A percentile compares a stretch with the other conserved stretches of the same genome.
Evolutionary conservation across 2,797 vertebrate species (phyloP).

Genomic region (Malurus leucopterus): DNA sequence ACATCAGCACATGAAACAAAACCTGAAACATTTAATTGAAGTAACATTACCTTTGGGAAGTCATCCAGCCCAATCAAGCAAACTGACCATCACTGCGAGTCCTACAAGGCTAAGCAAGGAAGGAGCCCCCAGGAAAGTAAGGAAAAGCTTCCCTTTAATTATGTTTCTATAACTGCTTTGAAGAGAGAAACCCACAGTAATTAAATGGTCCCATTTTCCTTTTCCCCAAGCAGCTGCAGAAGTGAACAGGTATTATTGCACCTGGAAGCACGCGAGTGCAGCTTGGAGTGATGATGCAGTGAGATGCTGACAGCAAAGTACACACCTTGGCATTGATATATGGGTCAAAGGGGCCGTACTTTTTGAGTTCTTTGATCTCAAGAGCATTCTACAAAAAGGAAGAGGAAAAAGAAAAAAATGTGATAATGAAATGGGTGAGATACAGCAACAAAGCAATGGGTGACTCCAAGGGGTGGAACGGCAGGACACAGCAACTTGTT

Average conservation of each 20-base stretch:
- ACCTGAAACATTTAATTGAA: constrained; percentile 15
- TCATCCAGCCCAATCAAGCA: constrained; percentile 49
- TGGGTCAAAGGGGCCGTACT: constrained; percentile 99
- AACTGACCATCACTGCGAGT: constrained; percentile 48
- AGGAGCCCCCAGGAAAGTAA: constrained; percentile 46
- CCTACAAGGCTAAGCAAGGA: constrained; percentile 55
- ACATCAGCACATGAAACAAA: constrained; percentile 44
- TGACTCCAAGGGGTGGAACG: constrained; percentile 56
- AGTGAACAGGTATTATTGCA: constrained; percentile 46
- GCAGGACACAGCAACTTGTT: constrained; percentile 36
- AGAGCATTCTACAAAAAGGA: constrained; percentile 94
- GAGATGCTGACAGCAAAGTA: constrained; percentile 79
- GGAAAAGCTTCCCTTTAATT: constrained; percentile 50
- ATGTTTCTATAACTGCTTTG: constrained; percentile 40
- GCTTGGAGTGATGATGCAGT: constrained; percentile 62
- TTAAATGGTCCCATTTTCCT: constrained; percentile 32
- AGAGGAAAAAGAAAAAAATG: constrained; percentile 82
- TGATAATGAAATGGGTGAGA: constrained; percentile 74
- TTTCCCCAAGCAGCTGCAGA: constrained; percentile 55
- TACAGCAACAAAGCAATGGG: constrained; percentile 79
- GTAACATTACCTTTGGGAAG: constrained; percentile 43
- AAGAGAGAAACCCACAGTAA: constrained; percentile 51
- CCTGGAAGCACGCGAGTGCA: constrained; percentile 49
- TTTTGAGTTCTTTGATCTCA: constrained; percentile 98
- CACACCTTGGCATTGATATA: constrained; percentile 99